These are phyloP conservation scores for Drosophila jambulina DNA, from an alignment of 1,140 invertebrate genomes.

Conservation along the genomic window DNA sequence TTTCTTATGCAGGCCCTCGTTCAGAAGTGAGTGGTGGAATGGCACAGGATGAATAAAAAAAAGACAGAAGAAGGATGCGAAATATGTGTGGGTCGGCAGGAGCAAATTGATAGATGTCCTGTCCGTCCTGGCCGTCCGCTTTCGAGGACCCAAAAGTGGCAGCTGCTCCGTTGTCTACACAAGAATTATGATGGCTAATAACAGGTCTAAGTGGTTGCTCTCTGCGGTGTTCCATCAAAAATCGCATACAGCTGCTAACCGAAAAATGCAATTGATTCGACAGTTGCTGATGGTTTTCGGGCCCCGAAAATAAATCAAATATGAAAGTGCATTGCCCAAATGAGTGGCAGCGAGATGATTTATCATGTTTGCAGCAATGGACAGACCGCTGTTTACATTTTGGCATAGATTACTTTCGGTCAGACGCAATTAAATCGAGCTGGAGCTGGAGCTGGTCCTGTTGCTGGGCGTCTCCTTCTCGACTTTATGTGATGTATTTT, in stretches of 20 bases:
- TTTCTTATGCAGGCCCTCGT: constrained; percentile 60
- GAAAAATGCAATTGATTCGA: constrained; percentile 55
- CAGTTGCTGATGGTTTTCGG: constrained; percentile 29
- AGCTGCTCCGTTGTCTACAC: constrained; percentile 57
- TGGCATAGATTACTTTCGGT: constrained; percentile 47
- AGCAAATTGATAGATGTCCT: constrained; percentile 71
- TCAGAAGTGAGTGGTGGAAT: constrained; percentile 32
- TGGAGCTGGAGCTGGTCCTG: constrained; percentile 26
- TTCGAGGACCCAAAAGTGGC: constrained; percentile 41
- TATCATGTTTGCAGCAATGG: constrained; percentile 24
- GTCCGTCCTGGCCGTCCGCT: constrained; percentile 2
- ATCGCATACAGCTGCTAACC: constrained; percentile 53
- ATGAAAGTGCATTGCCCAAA: constrained; percentile 24
- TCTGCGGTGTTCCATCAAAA: constrained; percentile 44
- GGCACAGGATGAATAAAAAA: constrained; percentile 4
- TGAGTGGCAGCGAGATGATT: constrained; percentile 34
- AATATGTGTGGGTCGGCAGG: constrained; percentile 47
- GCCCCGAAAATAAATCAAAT: constrained; percentile 32
- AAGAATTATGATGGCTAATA: constrained; percentile 62
- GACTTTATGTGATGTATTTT: constrained; percentile 35
- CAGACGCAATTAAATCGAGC: constrained; percentile 68
- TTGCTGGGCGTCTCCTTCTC: constrained; percentile 21
- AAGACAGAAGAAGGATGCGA: constrained; percentile 1
- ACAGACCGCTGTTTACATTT: constrained; percentile 44
- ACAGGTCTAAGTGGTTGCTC: constrained; percentile 55